A percentile compares a stretch with the other conserved stretches of the same genome.
Conservation (phyloP, 2,113 vertebrate genomes). For the Heterotis niloticus region DNA sequence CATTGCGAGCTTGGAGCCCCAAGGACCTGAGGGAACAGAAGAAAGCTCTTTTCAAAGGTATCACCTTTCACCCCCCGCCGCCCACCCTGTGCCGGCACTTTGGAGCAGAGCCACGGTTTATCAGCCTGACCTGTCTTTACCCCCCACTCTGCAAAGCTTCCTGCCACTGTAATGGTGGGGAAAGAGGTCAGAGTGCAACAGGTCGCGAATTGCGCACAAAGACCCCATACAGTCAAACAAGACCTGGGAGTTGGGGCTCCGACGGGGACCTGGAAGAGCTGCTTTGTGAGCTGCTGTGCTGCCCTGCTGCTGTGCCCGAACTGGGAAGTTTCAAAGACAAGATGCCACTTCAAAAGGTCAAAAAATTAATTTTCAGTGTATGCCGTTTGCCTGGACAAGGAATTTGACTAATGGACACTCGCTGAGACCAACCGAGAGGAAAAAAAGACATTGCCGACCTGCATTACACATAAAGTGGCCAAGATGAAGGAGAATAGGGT, state of each 20-base stretch:
- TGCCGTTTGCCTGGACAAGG: too few species aligned
- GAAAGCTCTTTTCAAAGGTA: neutral
- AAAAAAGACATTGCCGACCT: too few species aligned
- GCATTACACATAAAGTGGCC: too few species aligned
- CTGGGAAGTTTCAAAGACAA: too few species aligned
- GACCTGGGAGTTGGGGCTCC: neutral
- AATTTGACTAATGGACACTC: too few species aligned
- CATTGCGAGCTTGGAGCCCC: neutral
- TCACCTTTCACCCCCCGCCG: neutral
- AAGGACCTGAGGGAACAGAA: neutral
- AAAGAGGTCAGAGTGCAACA: neutral
- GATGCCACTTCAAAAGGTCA: too few species aligned
- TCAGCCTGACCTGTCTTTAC: neutral
- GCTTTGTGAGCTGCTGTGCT: neutral
- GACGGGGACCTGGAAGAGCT: neutral
- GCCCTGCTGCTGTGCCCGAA: too few species aligned
- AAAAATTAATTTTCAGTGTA: too few species aligned
- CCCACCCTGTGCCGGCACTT: neutral
- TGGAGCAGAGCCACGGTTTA: neutral
- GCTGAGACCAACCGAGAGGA: too few species aligned
- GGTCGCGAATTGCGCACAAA: neutral
- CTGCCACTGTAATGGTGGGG: neutral
- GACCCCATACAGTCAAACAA: slow-evolving; percentile 3
- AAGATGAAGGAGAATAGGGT: too few species aligned
- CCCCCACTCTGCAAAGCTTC: neutral